These are phyloP conservation scores for Rhipidura dahli DNA, from an alignment of 2,113 vertebrate genomes.

Conservation along the genomic window DNA sequence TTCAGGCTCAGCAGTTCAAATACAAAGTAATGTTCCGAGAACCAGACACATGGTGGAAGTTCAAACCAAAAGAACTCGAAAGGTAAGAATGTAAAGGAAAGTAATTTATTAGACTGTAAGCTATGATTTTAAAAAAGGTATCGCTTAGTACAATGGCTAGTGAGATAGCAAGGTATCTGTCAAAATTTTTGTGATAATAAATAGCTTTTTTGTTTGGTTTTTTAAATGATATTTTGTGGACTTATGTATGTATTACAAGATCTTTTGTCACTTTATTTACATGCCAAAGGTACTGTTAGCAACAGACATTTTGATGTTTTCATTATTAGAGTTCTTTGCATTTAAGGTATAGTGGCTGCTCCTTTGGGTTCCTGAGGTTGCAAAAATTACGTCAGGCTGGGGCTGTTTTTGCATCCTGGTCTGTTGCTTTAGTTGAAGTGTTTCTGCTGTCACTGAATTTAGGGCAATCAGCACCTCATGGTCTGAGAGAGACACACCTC, in stretches of 20 bases:
- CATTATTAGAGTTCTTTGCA: background rate
- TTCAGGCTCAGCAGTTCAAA: constrained; percentile 86
- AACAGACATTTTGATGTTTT: background rate
- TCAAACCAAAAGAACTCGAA: constrained; percentile 91
- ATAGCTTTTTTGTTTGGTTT: background rate
- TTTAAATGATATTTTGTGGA: background rate
- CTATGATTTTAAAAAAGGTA: background rate
- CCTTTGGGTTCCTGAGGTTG: background rate
- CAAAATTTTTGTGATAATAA: background rate
- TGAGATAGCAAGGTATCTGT: background rate
- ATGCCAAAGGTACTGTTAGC: background rate
- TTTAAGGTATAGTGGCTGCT: background rate
- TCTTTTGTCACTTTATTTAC: background rate
- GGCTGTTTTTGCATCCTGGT: background rate
- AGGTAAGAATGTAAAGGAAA: constrained; percentile 76
- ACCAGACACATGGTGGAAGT: constrained; percentile 96
- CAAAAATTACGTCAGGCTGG: background rate
- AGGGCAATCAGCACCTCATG: background rate
- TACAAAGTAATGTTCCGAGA: constrained; percentile 93
- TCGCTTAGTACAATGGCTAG: rapidly evolving
- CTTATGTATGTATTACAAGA: background rate
- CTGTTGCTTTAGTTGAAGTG: background rate
- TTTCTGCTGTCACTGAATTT: background rate
- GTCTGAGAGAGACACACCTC: background rate
- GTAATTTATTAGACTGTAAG: background rate